Percentiles rank a stretch among this genome's conserved stretches.
Evolutionary conservation across 1,140 invertebrate species (phyloP).

Genomic region (Drosophila micromelanica): DNA sequence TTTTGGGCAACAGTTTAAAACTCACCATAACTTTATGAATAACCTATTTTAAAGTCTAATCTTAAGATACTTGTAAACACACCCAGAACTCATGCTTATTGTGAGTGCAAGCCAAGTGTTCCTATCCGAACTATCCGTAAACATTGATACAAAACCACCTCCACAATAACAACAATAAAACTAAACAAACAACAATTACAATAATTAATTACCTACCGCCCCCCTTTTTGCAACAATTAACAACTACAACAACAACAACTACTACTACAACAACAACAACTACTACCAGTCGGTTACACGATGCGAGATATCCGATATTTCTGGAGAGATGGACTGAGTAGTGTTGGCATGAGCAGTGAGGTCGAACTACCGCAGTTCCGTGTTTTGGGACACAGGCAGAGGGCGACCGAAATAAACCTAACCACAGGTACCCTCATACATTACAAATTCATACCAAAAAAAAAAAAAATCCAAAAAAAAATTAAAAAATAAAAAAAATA

Average conservation of each 20-base stretch:
- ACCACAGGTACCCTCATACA: conserved; percentile 93
- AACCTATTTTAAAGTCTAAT: conserved; percentile 18
- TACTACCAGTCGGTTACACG: conserved; percentile 94
- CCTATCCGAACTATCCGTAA: conserved; percentile 14
- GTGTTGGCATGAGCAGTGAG: conserved; percentile 95
- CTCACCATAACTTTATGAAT: conserved; percentile 17
- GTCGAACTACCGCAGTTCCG: conserved; percentile 97
- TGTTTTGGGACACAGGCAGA: conserved; percentile 96
- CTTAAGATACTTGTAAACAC: conserved; percentile 36
- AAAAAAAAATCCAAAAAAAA: conserved; percentile 48
- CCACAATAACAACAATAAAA: conserved; percentile 16
- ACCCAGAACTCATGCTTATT: conserved; percentile 4
- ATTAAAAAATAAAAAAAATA: conserved; percentile 47
- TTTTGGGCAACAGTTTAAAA: conserved; percentile 11
- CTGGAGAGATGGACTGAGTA: conserved; percentile 94
- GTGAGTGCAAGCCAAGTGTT: conserved; percentile 19
- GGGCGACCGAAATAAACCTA: conserved; percentile 95
- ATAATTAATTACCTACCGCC: conserved; percentile 80
- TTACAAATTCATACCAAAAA: conserved; percentile 67
- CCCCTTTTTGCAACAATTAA: conserved; percentile 68
- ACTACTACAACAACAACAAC: conserved; percentile 47
- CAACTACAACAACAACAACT: conserved; percentile 47
- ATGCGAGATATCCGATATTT: conserved; percentile 98
- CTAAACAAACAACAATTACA: conserved; percentile 45
- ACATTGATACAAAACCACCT: conserved; percentile 9